A percentile compares a stretch with the other conserved stretches of the same genome.
These are phyloP conservation scores for Intellagama lesueurii DNA, from an alignment of 2,797 vertebrate genomes.

Conservation along the genomic window DNA sequence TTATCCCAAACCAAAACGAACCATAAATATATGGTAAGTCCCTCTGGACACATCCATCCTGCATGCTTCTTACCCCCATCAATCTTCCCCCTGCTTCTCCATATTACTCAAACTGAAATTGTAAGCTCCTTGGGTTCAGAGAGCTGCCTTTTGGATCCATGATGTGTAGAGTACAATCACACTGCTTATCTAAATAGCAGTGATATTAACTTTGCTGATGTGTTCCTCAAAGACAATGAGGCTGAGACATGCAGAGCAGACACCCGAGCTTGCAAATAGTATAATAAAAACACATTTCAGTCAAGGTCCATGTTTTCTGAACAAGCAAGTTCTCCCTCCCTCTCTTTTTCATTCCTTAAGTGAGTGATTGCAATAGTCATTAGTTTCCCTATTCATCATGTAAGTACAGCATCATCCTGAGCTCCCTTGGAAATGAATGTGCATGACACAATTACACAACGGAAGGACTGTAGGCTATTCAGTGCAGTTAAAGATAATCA, in stretches of 20 bases:
- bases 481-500: constrained; percentile 75
- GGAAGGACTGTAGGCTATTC: constrained; percentile 64
- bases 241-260: neutral
- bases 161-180: neutral
- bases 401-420: constrained; percentile 63
- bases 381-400: constrained; percentile 66
- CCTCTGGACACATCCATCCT: neutral
- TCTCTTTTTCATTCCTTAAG: constrained; percentile 47
- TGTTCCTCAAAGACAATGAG: neutral
- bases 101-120: neutral
- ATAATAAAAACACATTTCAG: neutral
- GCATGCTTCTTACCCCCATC: neutral
- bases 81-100: neutral
- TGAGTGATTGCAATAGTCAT: constrained; percentile 26
- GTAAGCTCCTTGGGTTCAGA: neutral
- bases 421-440: constrained; percentile 73
- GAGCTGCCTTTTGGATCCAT: no score
- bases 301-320: constrained; percentile 59
- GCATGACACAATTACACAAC: constrained; percentile 69
- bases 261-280: neutral
- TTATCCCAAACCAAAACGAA: neutral
- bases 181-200: neutral
- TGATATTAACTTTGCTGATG: neutral
- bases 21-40: neutral
- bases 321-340: constrained; percentile 52